These are phyloP conservation scores for Neolamprologus cancellatus DNA, from an alignment of 2,113 vertebrate genomes.

Conservation along the genomic window DNA sequence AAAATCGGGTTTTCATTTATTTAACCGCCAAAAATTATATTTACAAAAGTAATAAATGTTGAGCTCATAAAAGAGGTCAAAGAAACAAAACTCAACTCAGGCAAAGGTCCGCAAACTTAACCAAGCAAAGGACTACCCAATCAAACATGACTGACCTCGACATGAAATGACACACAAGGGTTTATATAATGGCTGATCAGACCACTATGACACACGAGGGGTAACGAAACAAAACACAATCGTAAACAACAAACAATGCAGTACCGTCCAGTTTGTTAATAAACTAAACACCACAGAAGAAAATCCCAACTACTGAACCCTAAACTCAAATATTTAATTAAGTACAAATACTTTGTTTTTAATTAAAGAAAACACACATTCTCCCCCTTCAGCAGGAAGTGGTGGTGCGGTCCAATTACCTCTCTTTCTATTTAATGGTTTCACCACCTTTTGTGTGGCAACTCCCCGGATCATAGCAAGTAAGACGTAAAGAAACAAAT, in stretches of 20 bases:
- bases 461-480: background rate
- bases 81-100: background rate
- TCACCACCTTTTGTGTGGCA: background rate
- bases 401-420: background rate
- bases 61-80: background rate
- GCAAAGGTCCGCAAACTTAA: background rate
- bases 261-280: no score
- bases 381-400: background rate
- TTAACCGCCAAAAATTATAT: background rate
- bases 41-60: background rate
- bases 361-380: background rate
- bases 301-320: background rate
- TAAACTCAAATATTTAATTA: background rate
- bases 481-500: background rate
- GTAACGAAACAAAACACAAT: no score
- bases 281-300: no score
- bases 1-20: background rate
- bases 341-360: background rate
- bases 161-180: background rate
- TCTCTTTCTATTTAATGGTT: background rate
- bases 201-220: background rate
- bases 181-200: background rate
- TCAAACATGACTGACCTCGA: background rate
- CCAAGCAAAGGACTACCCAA: background rate
- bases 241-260: no score